Evolutionary conservation across 2,797 vertebrate species (phyloP).

Genomic region (Dicrostonyx torquatus): DNA sequence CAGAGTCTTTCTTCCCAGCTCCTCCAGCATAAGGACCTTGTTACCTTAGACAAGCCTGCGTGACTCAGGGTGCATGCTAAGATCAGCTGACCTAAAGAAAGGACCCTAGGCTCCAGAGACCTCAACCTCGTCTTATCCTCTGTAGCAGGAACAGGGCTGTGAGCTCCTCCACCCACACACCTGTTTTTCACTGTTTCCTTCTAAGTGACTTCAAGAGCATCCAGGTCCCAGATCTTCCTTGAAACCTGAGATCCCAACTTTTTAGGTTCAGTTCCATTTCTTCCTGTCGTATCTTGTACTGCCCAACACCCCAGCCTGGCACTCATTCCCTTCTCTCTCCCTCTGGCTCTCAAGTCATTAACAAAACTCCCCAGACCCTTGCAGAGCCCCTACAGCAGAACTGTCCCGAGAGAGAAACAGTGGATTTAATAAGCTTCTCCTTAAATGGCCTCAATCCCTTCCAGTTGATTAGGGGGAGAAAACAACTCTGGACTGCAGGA

Average conservation of each 20-base stretch:
- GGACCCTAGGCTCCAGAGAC: background rate
- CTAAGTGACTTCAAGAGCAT: background rate
- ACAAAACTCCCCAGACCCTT: conserved; percentile 61
- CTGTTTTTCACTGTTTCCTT: background rate
- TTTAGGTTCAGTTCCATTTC: background rate
- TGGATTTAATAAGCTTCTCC: conserved; percentile 77
- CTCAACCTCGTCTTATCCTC: background rate
- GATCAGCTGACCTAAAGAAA: background rate
- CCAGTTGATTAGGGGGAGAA: conserved; percentile 63
- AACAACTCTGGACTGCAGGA: background rate
- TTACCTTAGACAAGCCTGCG: fast-evolving
- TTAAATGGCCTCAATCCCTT: conserved; percentile 76
- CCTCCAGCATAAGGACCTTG: background rate
- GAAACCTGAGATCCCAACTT: background rate
- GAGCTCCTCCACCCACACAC: background rate
- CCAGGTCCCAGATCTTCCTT: background rate
- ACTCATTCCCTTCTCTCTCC: background rate
- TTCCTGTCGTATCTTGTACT: background rate
- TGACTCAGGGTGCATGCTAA: background rate
- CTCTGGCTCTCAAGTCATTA: conserved; percentile 53
- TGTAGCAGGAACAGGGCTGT: background rate
- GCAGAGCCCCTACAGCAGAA: conserved; percentile 69
- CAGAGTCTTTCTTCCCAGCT: background rate
- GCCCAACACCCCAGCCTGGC: background rate
- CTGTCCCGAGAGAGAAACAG: conserved; percentile 55